Conservation (phyloP, 2,888 invertebrate species). For the Diplolepis rosae region DNA sequence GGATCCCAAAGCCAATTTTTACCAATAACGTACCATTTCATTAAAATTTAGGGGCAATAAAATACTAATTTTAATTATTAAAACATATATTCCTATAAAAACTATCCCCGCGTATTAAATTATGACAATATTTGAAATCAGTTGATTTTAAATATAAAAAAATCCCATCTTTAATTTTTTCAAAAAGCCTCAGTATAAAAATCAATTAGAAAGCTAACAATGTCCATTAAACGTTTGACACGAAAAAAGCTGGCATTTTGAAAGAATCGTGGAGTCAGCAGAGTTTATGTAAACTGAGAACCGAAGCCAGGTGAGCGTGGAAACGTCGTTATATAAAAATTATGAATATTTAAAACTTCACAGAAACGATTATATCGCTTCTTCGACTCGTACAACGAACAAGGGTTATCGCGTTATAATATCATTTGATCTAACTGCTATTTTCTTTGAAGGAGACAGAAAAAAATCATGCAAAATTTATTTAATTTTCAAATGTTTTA, state of each 20-base stretch:
- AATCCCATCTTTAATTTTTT: no score
- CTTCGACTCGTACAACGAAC: background rate
- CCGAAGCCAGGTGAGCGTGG: background rate
- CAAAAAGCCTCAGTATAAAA: no score
- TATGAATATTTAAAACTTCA: conserved; percentile 22
- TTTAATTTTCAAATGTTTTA: no score
- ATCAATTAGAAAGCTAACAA: background rate
- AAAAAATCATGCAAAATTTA: background rate
- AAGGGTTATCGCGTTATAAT: background rate
- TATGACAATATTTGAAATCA: no score
- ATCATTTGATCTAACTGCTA: background rate
- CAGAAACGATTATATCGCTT: conserved; percentile 4
- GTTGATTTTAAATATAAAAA: no score
- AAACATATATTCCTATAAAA: no score
- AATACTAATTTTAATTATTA: no score
- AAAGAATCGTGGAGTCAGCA: background rate
- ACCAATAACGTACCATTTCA: no score
- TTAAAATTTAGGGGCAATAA: no score
- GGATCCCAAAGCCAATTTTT: no score
- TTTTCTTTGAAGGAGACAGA: background rate
- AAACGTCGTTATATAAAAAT: conserved; percentile 24
- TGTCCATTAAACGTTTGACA: background rate
- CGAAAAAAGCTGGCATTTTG: background rate
- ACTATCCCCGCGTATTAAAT: no score
- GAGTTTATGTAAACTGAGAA: conserved; percentile 10